Conservation (phyloP, 1,140 invertebrate species). For the Eulimnadia texana region DNA sequence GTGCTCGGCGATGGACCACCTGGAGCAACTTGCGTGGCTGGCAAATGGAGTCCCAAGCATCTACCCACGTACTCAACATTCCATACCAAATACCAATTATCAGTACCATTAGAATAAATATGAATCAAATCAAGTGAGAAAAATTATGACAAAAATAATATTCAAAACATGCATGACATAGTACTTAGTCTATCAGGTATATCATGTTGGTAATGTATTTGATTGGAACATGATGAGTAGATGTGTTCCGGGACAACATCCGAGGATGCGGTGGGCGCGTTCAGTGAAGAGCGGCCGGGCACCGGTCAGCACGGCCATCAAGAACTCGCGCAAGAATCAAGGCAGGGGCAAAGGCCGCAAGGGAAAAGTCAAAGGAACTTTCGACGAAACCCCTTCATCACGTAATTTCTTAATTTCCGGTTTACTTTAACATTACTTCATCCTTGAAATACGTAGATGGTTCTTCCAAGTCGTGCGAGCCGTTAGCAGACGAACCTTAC, state of each 20-base stretch:
- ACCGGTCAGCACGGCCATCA: neutral
- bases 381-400: neutral
- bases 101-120: slow-evolving; percentile 22
- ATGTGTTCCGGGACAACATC: slow-evolving; percentile 65
- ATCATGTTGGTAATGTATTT: no score
- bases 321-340: neutral
- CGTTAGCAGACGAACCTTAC: slow-evolving; percentile 43
- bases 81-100: slow-evolving; percentile 17
- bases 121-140: no score
- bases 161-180: no score
- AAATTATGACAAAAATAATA: no score
- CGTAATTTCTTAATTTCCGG: no score
- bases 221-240: no score
- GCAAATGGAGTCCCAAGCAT: slow-evolving; percentile 68
- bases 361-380: neutral
- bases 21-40: slow-evolving; percentile 82
- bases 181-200: no score
- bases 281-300: slow-evolving; percentile 17
- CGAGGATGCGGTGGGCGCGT: slow-evolving; percentile 59
- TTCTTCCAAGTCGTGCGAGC: slow-evolving; percentile 28
- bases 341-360: neutral
- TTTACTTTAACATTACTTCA: no score
- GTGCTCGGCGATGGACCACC: slow-evolving; percentile 71
- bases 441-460: neutral
- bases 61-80: slow-evolving; percentile 43